Evolutionary conservation across 2,888 invertebrate genomes (phyloP).

Genomic region (Limenitis camilla): DNA sequence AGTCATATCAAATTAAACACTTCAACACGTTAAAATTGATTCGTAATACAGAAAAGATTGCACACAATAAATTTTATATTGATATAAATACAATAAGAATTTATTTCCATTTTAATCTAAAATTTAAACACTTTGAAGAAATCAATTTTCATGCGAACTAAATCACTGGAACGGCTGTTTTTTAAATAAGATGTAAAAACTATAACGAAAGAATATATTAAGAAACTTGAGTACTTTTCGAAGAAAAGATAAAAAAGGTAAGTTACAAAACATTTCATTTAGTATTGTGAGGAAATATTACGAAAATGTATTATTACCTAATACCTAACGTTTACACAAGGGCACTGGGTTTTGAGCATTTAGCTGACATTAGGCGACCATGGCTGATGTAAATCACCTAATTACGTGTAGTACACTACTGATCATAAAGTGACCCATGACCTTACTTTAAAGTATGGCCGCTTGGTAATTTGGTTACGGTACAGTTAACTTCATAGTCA

Average conservation of each 20-base stretch:
- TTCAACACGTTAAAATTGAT: no score
- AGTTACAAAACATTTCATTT: slow-evolving; percentile 7
- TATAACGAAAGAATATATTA: background rate
- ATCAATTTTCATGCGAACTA: no score
- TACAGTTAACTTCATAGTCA: slow-evolving; percentile 28
- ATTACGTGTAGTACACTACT: slow-evolving; percentile 8
- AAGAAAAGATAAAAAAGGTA: slow-evolving; percentile 11
- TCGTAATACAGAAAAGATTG: no score
- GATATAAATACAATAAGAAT: no score
- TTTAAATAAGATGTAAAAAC: background rate
- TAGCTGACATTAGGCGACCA: background rate
- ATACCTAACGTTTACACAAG: slow-evolving; percentile 12
- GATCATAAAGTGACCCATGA: slow-evolving; percentile 7
- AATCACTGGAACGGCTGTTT: no score
- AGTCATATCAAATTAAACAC: no score
- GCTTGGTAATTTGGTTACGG: slow-evolving; percentile 26
- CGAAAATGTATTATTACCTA: slow-evolving; percentile 10
- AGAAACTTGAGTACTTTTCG: background rate
- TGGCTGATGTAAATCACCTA: slow-evolving; percentile 13
- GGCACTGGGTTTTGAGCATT: background rate
- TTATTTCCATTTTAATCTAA: no score
- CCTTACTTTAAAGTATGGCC: slow-evolving; percentile 5
- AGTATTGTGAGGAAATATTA: slow-evolving; percentile 16
- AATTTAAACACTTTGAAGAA: no score
- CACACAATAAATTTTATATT: no score